Evolutionary conservation across 2,113 vertebrate genomes (phyloP).

Genomic region (Prunella fulvescens): DNA sequence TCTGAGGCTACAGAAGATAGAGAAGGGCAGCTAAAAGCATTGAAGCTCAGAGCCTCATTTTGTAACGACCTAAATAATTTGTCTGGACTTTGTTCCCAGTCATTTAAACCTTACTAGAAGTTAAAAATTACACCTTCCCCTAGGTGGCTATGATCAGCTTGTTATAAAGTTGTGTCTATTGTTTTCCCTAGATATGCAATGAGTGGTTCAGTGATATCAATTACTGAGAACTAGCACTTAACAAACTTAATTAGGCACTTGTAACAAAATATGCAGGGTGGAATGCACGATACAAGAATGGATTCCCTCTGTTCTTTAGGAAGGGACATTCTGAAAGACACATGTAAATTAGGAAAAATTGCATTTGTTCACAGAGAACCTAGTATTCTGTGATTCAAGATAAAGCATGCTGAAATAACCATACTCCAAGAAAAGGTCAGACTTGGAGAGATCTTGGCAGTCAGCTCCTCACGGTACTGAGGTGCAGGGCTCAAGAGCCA

Average conservation of each 20-base stretch:
- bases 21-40: neutral
- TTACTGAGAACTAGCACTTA: neutral
- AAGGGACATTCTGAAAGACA: neutral
- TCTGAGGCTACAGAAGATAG: neutral
- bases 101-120: neutral
- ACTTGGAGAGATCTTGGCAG: neutral
- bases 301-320: neutral
- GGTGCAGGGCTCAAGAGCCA: neutral
- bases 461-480: neutral
- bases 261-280: neutral
- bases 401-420: neutral
- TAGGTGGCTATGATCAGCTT: neutral
- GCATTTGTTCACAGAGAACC: neutral
- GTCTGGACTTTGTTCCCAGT: neutral
- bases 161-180: neutral
- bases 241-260: neutral
- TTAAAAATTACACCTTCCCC: neutral
- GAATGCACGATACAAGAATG: fast-evolving
- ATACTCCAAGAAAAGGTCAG: neutral
- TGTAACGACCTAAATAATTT: neutral
- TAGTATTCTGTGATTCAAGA: neutral
- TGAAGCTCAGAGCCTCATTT: neutral
- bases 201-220: neutral
- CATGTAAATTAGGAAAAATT: neutral
- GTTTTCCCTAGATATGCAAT: neutral